A percentile compares a stretch with the other conserved stretches of the same genome.
These are phyloP conservation scores for Agriopis aurantiaria DNA, from an alignment of 2,888 invertebrate genomes.

Conservation along the genomic window DNA sequence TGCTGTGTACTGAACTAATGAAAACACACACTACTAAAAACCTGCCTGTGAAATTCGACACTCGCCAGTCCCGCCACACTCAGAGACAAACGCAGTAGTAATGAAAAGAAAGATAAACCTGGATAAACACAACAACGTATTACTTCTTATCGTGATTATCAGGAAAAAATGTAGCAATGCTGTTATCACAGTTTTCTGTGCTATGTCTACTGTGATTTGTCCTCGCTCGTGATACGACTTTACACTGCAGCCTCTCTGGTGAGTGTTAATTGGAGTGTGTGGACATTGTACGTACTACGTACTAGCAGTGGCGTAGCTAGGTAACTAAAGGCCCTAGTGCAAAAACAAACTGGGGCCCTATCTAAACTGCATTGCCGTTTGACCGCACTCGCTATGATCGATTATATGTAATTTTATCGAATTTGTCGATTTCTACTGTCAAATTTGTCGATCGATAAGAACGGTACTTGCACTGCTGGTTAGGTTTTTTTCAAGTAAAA, in stretches of 20 bases:
- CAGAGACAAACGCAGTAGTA: constrained; percentile 3
- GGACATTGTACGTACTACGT: constrained; percentile 31
- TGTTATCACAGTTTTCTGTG: constrained; percentile 46
- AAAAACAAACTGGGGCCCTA: too few relatives aligned
- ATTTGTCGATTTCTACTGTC: too few relatives aligned
- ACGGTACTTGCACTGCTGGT: too few relatives aligned
- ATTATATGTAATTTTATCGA: too few relatives aligned
- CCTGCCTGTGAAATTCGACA: constrained; percentile 35
- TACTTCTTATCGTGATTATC: constrained; percentile 46
- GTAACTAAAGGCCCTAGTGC: too few relatives aligned
- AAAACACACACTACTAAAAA: not conserved
- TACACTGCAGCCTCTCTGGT: constrained; percentile 6
- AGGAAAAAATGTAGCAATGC: constrained; percentile 36
- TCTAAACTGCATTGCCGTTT: too few relatives aligned
- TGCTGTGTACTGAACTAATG: constrained; percentile 23
- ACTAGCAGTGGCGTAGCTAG: not conserved
- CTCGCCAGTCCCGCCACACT: constrained; percentile 21
- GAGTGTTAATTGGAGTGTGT: constrained; percentile 58
- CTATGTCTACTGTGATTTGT: constrained; percentile 47
- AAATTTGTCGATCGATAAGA: too few relatives aligned
- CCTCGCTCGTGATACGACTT: constrained; percentile 45
- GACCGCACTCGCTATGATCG: too few relatives aligned
- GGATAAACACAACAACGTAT: constrained; percentile 39
- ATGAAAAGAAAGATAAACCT: constrained; percentile 42
- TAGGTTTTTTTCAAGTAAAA: too few relatives aligned